Evolutionary conservation across 2,888 invertebrate species (phyloP), one percentile per base, ranked within the genome.

Genomic region (Meliscaeva auricollis): DNA sequence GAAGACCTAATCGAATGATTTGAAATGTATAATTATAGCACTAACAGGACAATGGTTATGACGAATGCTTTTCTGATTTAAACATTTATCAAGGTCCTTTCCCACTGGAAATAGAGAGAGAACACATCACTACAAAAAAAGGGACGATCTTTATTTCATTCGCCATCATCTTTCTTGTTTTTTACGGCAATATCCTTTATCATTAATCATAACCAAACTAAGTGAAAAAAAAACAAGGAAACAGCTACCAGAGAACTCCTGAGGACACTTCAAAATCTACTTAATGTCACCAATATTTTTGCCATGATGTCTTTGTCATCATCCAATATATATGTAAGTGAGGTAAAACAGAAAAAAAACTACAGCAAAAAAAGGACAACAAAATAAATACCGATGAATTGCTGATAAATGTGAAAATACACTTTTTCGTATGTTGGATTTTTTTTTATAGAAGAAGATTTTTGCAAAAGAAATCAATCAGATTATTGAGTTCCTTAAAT

Each of bases 241-340:
- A 46, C n/a, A 38, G 38, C 38, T 44, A 62, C 41, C 60, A 52
- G 56, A 46, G 64, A 38, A 60, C 54, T 74, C 73, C 54, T 41
- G 54, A 64, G 80, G 72, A 85, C 72, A 85, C 66, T 77, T 81
- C 68, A 76, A 80, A 85, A 85, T 85, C 85, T 81, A 85, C 81
- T 85, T 85, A 85, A 85, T 81, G 85, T 85, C 85, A 85, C 81
- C 73, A 73, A 85, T 80, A 85, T 85, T 84, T 85, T 38, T 81
- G 81, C 68, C 68, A 76, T 81, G 76, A 85, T 76, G 85, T 85
- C 85, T 69, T 52, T 73, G 81, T 75, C 85, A 72, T 80, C 70
- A 17, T 74, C 52, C 46, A 73, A 60, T 46, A 26, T 26, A 26
- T 38, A 9, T 6, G 3, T 8, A 64, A 79, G 41, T 17, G 52